Evolutionary conservation across 2,797 vertebrate genomes (phyloP).

Genomic region (Poecilia velifera): DNA sequence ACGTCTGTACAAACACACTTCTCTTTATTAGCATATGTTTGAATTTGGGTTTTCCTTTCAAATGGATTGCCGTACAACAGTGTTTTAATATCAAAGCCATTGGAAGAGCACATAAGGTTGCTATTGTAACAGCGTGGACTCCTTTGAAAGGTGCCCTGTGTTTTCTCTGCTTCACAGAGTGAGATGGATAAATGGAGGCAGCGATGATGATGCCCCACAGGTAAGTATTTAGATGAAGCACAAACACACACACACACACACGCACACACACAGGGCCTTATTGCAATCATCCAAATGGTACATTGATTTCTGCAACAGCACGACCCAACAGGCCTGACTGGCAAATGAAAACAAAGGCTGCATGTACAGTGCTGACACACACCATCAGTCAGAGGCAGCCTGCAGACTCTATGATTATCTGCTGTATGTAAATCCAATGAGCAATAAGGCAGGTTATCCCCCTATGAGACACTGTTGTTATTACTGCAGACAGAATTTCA

Average conservation of each 20-base stretch:
- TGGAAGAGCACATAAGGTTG: conserved; percentile 51
- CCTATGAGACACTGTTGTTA: conserved; percentile 54
- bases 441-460: conserved; percentile 73
- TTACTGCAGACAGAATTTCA: conserved; percentile 60
- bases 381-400: conserved; percentile 75
- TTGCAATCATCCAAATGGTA: conserved; percentile 52
- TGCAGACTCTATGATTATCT: conserved; percentile 66
- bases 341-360: conserved; percentile 74
- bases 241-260: background rate
- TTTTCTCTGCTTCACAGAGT: conserved; percentile 47
- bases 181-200: conserved; percentile 55
- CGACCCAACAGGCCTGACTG: conserved; percentile 50
- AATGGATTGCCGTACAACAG: conserved; percentile 53
- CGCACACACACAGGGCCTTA: conserved; percentile 17
- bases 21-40: conserved; percentile 61
- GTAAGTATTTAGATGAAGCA: conserved; percentile 57
- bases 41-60: conserved; percentile 57
- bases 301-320: conserved; percentile 64
- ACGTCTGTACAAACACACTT: conserved; percentile 40
- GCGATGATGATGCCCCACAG: conserved; percentile 63
- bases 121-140: conserved; percentile 37
- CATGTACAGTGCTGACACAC: conserved; percentile 70
- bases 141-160: conserved; percentile 29
- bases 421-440: conserved; percentile 76
- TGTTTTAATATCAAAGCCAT: conserved; percentile 65